Evolutionary conservation across 2,113 vertebrate genomes (phyloP).

Genomic region (Sisor rabdophorus): DNA sequence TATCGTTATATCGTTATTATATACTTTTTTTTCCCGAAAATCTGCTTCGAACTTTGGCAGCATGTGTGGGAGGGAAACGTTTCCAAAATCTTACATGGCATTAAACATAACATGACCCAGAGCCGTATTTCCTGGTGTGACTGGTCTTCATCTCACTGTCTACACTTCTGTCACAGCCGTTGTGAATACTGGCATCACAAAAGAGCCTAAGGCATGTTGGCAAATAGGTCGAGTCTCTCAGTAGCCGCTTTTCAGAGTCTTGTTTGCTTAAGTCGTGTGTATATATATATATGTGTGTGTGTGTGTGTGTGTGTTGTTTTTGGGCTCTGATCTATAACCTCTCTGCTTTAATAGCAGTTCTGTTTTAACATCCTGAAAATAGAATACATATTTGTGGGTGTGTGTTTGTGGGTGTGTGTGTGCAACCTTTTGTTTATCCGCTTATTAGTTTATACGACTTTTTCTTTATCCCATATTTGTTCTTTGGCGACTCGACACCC

Average conservation of each 20-base stretch:
- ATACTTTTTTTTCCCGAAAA: neutral
- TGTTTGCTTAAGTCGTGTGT: constrained; percentile 45
- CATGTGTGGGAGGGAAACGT: constrained; percentile 11
- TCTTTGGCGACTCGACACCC: neutral
- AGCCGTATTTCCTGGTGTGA: constrained; percentile 20
- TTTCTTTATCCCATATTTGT: neutral
- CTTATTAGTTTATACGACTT: constrained; percentile 16
- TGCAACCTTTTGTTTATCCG: constrained; percentile 11
- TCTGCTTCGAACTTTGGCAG: neutral
- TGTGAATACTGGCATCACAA: constrained; percentile 44
- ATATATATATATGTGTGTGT: no score
- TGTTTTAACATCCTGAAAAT: neutral
- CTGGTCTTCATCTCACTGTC: constrained; percentile 36
- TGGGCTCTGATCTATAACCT: constrained; percentile 12
- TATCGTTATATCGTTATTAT: no score
- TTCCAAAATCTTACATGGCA: neutral
- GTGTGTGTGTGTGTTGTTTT: constrained; percentile 43
- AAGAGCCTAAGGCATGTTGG: constrained; percentile 51
- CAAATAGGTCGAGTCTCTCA: constrained; percentile 62
- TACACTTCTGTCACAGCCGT: constrained; percentile 35
- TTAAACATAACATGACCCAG: constrained; percentile 1
- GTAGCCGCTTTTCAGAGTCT: constrained; percentile 40
- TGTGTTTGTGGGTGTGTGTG: neutral
- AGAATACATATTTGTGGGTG: neutral
- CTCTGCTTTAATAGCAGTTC: neutral